Base-by-base conservation (phyloP, 2,797 vertebrate species). In the Molossus alvarezi region DNA sequence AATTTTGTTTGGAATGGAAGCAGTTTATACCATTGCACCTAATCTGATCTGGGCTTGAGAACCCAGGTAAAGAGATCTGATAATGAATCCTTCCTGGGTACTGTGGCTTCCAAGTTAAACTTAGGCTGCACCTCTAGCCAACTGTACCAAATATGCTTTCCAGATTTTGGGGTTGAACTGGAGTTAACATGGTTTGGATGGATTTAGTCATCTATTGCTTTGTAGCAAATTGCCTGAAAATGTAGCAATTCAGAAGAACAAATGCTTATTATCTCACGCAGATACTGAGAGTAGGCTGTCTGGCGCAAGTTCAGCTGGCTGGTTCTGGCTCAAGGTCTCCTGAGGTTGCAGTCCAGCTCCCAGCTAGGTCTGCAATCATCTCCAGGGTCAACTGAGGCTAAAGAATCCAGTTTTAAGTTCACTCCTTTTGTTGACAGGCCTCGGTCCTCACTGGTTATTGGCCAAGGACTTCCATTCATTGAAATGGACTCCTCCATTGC, bases 161-260 rank as follows among this genome's bases (percentile, higher is more conserved):
- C 7, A 58, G 33, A 76, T 65, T 77, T 37, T 14, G 33, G 10
- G 65, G 33, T 48, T 58, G 41, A 80, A 21, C 9, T 73, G 20
- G 17, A n/a, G 5, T 95, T 75, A 64, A 55, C 1, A 33, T 37
- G 76, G 73, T 79, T 79, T 79, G 29, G 37, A 65, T 62, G 23
- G 37, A 12, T 94, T 94, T 79, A 71, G n/a, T 87, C 90, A 45
- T 73, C 25, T 88, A 72, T 57, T 45, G 14, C 55, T 69, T 20
- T 94, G 15, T 65, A 86, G 41, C 20, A 81, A 81, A 29, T 71
- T 81, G 53, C 37, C 69, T 90, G 15, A 90, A 64, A 80, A 45
- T 45, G 41, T 45, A 45, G 48, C 37, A 88, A 48, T 45, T 79
- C 53, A 69, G 33, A 51, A 71, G 20, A 76, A 37, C 48, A 88